These are phyloP conservation scores for Cherax quadricarinatus DNA, from an alignment of 1,140 invertebrate species.

Conservation along the genomic window DNA sequence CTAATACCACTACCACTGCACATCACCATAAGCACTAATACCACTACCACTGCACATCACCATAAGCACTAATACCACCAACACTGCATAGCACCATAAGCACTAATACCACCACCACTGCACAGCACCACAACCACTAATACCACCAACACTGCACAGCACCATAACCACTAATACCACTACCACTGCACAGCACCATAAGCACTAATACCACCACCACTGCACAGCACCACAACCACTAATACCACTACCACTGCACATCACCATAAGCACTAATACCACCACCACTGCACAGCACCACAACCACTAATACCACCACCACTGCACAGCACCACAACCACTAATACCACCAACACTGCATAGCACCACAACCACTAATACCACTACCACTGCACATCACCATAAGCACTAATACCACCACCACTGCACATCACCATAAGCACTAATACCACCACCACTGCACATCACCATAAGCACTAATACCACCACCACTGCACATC, in stretches of 20 bases:
- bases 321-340: conserved; percentile 23
- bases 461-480: too few relatives aligned
- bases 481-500: background rate
- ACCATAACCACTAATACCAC: background rate
- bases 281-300: background rate
- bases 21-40: background rate
- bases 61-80: conserved; percentile 2
- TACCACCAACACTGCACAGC: background rate
- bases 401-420: background rate
- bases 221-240: background rate
- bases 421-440: conserved; percentile 6
- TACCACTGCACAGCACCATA: conserved; percentile 19
- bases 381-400: background rate
- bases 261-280: too few relatives aligned
- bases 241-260: background rate
- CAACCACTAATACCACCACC: background rate
- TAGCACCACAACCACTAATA: too few relatives aligned
- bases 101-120: background rate
- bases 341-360: background rate
- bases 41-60: background rate
- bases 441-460: background rate
- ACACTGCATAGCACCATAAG: background rate
- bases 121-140: too few relatives aligned
- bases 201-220: background rate
- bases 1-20: background rate